Percentiles rank a stretch among this genome's conserved stretches.
Evolutionary conservation across 2,888 invertebrate species (phyloP).

Genomic region (Crocallis elinguaria): DNA sequence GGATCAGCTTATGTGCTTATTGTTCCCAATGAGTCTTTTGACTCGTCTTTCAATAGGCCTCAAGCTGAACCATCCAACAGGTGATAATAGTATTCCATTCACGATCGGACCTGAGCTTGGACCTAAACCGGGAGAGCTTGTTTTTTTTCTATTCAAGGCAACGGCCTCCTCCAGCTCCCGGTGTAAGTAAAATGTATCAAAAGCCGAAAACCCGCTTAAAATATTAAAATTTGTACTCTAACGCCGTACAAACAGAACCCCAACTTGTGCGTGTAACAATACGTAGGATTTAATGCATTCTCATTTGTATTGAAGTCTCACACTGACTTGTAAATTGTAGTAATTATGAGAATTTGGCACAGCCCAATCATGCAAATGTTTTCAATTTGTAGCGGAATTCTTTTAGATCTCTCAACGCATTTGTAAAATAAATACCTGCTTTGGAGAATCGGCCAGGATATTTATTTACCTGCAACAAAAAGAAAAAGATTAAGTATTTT

Average conservation of each 20-base stretch:
- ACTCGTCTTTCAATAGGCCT: too few relatives aligned
- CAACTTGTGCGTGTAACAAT: constrained; percentile 8
- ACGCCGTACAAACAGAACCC: neutral
- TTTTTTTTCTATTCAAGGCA: too few relatives aligned
- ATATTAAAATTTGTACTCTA: too few relatives aligned
- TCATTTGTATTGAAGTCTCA: constrained; percentile 17
- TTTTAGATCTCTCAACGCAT: neutral
- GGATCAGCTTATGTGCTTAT: too few relatives aligned
- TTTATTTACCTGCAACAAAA: constrained; percentile 44
- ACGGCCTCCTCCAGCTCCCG: too few relatives aligned
- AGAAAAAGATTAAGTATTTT: neutral
- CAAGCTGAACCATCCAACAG: too few relatives aligned
- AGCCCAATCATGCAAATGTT: constrained; percentile 3
- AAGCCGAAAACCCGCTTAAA: too few relatives aligned
- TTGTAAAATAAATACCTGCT: constrained; percentile 6
- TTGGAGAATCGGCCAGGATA: neutral
- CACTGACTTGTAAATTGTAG: constrained; percentile 18
- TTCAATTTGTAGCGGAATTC: constrained; percentile 14
- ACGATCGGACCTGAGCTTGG: too few relatives aligned
- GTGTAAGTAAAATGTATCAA: too few relatives aligned
- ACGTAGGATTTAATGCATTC: neutral
- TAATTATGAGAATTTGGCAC: constrained; percentile 18
- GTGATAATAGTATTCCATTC: too few relatives aligned
- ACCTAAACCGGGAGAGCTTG: too few relatives aligned
- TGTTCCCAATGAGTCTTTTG: too few relatives aligned